phyloP scores from a whole-genome alignment of 2,797 vertebrate species.

The Anableps anableps region DNA sequence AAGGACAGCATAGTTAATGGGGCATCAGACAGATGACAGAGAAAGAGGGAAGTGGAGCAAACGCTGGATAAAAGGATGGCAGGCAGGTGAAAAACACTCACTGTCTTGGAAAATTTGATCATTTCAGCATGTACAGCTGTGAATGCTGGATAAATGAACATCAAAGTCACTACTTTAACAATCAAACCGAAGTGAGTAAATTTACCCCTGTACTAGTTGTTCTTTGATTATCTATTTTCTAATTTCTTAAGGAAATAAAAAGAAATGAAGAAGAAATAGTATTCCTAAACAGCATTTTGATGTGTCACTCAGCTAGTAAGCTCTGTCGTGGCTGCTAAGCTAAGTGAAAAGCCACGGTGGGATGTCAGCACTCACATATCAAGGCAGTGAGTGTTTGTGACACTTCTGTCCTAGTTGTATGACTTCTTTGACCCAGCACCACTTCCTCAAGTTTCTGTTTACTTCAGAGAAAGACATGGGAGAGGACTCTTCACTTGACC shows the following conservation, averaged over 20 bases:
- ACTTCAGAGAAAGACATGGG: constrained; percentile 24
- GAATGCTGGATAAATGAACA: not conserved
- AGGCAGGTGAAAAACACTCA: constrained; percentile 40
- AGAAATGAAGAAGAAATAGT: not conserved
- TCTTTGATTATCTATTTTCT: not conserved
- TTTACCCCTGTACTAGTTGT: not conserved
- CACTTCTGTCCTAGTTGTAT: constrained; percentile 66
- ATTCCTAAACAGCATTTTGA: not conserved
- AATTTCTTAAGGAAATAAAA: not conserved
- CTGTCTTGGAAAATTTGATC: constrained; percentile 23
- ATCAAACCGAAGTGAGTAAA: too few relatives aligned
- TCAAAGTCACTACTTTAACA: not conserved
- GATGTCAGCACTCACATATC: constrained; percentile 63
- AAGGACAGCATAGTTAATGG: constrained; percentile 73
- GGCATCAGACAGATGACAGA: constrained; percentile 59
- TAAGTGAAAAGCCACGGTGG: constrained; percentile 38
- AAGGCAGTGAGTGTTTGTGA: constrained; percentile 54
- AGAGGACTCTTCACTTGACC: constrained; percentile 26
- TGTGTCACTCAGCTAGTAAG: constrained; percentile 42
- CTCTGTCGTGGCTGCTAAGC: constrained; percentile 50
- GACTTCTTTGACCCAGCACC: constrained; percentile 47
- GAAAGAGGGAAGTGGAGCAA: constrained; percentile 47
- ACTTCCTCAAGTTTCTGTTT: constrained; percentile 6
- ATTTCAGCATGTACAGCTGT: not conserved
- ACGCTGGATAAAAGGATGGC: constrained; percentile 42